phyloP scores from a whole-genome alignment of 1,140 invertebrate genomes.

The Leptonema lineaticorne region DNA sequence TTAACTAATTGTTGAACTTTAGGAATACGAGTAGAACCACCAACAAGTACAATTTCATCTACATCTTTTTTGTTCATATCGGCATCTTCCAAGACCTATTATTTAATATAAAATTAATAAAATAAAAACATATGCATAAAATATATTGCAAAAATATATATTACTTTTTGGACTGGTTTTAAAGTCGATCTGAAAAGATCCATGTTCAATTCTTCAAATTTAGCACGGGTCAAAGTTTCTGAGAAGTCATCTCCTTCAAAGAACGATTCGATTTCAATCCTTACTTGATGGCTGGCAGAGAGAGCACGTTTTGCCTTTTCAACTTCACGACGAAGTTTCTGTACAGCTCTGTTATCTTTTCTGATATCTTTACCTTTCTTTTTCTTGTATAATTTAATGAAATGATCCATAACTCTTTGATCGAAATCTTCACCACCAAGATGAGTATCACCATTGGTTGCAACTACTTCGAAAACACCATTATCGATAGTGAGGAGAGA shows the following conservation, averaged over 20 bases:
- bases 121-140: neutral
- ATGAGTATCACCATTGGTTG: slow-evolving; percentile 98
- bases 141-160: neutral
- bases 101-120: neutral
- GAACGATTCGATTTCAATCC: slow-evolving; percentile 99
- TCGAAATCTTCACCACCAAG: slow-evolving; percentile 99
- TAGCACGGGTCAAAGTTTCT: slow-evolving; percentile 97
- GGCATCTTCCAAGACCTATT: slow-evolving; percentile 87
- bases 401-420: slow-evolving; percentile 97
- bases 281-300: slow-evolving; percentile 92
- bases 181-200: slow-evolving; percentile 97
- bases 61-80: slow-evolving; percentile 99
- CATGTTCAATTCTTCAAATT: slow-evolving; percentile 99
- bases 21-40: slow-evolving; percentile 98
- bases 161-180: slow-evolving; percentile 93
- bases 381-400: slow-evolving; percentile 98
- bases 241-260: slow-evolving; percentile 99
- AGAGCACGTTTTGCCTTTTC: slow-evolving; percentile 97
- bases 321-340: slow-evolving; percentile 94
- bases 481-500: slow-evolving; percentile 99
- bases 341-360: slow-evolving; percentile 92
- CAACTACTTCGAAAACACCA: slow-evolving; percentile 88
- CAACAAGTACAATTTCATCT: slow-evolving; percentile 98
- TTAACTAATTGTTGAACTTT: slow-evolving; percentile 99
- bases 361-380: slow-evolving; percentile 98